phyloP scores from a whole-genome alignment of 2,888 invertebrate species.

The Rhamphomyia laevipes region DNA sequence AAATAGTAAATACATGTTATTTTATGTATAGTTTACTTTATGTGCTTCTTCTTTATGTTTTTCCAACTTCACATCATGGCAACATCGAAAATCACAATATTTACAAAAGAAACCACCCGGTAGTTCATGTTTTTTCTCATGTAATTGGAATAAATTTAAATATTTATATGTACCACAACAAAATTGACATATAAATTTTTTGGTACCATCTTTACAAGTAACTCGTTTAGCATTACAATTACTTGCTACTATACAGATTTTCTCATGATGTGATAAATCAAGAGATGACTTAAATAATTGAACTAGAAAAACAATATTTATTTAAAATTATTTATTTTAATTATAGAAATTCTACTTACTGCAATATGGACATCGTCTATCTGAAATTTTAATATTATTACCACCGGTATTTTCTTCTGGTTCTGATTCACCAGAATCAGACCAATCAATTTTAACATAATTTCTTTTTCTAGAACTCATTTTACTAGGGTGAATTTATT shows the following conservation, averaged over 20 bases:
- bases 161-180: background rate
- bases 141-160: slow-evolving; percentile 14
- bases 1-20: background rate
- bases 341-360: background rate
- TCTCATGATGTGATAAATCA: background rate
- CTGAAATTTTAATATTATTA: too few species aligned
- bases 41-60: slow-evolving; percentile 26
- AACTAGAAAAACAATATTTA: background rate
- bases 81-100: slow-evolving; percentile 29
- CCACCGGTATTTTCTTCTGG: background rate
- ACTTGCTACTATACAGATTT: background rate
- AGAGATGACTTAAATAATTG: background rate
- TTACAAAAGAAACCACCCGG: slow-evolving; percentile 35
- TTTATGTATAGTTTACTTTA: slow-evolving; percentile 16
- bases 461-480: too few species aligned
- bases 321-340: background rate
- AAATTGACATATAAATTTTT: background rate
- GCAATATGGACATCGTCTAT: background rate
- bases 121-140: slow-evolving; percentile 34
- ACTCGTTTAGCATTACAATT: background rate
- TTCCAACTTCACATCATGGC: slow-evolving; percentile 26
- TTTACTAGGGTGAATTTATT: too few species aligned
- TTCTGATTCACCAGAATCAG: background rate
- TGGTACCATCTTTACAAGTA: background rate
- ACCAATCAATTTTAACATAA: background rate